Evolutionary conservation across 2,113 vertebrate genomes (phyloP).

Genomic region (Gadus chalcogrammus): DNA sequence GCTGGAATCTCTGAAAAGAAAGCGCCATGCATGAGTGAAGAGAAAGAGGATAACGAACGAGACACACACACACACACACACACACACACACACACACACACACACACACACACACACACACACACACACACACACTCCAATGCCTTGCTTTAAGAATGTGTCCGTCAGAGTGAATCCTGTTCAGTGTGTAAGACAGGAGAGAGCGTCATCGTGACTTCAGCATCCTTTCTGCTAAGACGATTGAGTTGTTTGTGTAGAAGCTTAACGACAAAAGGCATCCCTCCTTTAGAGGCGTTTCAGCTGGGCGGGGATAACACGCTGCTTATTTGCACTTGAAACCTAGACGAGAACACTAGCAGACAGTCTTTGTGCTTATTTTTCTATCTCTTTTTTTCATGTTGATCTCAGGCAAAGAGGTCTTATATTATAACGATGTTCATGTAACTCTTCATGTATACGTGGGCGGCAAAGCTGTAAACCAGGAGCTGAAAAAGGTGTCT

Average conservation of each 20-base stretch:
- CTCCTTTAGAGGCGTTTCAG: not conserved
- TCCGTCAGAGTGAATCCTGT: too few species aligned
- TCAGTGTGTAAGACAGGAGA: too few species aligned
- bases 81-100: too few species aligned
- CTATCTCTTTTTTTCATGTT: not conserved
- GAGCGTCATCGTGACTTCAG: too few species aligned
- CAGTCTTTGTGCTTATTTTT: not conserved
- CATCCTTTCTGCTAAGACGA: not conserved
- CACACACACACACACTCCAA: not conserved
- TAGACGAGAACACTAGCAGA: conserved; percentile 40
- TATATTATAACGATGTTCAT: not conserved
- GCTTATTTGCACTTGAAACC: conserved; percentile 39
- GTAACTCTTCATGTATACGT: conserved; percentile 9
- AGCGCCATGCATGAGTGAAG: conserved; percentile 54
- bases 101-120: conserved; percentile 1
- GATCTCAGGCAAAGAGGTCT: not conserved
- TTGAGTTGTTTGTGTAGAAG: not conserved
- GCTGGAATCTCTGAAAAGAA: conserved; percentile 70
- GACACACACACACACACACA: too few species aligned
- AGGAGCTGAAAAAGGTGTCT: conserved; percentile 18
- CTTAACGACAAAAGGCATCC: not conserved
- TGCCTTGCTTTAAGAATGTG: not conserved
- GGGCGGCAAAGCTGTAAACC: conserved; percentile 24
- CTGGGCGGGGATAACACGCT: conserved; percentile 1
- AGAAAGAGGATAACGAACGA: conserved; percentile 1